phyloP scores from a whole-genome alignment of 2,113 vertebrate species.

The Clupea harengus region DNA sequence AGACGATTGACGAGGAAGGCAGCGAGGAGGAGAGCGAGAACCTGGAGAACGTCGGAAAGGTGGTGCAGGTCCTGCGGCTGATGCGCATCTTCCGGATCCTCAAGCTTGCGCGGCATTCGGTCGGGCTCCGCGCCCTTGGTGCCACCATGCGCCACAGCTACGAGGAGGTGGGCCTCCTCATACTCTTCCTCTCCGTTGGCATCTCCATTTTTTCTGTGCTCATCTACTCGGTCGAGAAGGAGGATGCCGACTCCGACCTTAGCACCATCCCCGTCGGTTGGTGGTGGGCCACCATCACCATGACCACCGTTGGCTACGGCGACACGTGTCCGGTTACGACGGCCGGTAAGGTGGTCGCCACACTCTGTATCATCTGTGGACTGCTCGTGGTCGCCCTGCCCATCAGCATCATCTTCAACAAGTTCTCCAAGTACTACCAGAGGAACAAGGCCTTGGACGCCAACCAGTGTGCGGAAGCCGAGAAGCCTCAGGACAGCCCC shows the following conservation, averaged over 20 bases:
- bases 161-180: constrained; percentile 85
- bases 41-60: constrained; percentile 92
- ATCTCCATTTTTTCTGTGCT: constrained; percentile 93
- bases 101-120: constrained; percentile 90
- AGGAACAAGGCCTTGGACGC: constrained; percentile 77
- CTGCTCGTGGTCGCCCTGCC: constrained; percentile 93
- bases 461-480: constrained; percentile 67
- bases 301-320: constrained; percentile 96
- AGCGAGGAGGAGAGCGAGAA: constrained; percentile 65
- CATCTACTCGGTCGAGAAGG: constrained; percentile 89
- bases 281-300: constrained; percentile 99
- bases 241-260: constrained; percentile 79
- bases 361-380: constrained; percentile 89
- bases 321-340: constrained; percentile 88
- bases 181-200: constrained; percentile 91
- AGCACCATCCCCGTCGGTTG: constrained; percentile 88
- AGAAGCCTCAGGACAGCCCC: constrained; percentile 77
- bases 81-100: constrained; percentile 95
- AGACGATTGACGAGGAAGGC: constrained; percentile 73
- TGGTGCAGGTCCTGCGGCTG: constrained; percentile 88
- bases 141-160: constrained; percentile 89
- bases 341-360: constrained; percentile 84
- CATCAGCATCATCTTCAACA: constrained; percentile 96
- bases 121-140: constrained; percentile 87
- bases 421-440: constrained; percentile 93